phyloP scores from a whole-genome alignment of 2,888 invertebrate genomes.

The Escarpia spicata region DNA sequence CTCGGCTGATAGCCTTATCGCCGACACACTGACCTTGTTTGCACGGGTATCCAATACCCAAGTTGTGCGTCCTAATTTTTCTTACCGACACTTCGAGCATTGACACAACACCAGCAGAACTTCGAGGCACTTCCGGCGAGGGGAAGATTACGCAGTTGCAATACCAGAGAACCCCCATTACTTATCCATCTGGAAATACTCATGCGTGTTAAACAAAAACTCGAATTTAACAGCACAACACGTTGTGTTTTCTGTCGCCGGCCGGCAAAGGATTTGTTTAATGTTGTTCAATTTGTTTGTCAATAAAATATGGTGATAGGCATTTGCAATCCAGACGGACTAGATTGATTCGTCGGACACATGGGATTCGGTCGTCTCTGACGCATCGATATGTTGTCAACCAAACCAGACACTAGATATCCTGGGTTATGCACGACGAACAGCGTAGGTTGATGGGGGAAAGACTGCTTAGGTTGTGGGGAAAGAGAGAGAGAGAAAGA shows the following conservation, averaged over 20 bases:
- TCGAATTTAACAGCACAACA: too few species aligned
- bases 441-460: neutral
- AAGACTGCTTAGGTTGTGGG: too few species aligned
- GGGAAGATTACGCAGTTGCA: neutral
- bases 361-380: neutral
- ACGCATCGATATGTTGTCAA: neutral
- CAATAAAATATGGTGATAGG: too few species aligned
- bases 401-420: neutral
- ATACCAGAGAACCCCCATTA: neutral
- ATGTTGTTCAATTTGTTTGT: too few species aligned
- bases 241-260: too few species aligned
- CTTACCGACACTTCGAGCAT: neutral
- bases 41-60: neutral
- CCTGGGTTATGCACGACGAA: neutral
- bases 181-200: neutral
- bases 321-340: neutral
- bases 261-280: too few species aligned
- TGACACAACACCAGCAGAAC: neutral
- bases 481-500: too few species aligned
- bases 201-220: neutral
- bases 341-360: neutral
- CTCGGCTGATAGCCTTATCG: neutral
- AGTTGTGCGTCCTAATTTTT: neutral
- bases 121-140: neutral
- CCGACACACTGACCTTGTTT: neutral